A percentile compares a stretch with the other conserved stretches of the same genome.
These are phyloP conservation scores for Pseudomugil gertrudae DNA, from an alignment of 2,797 vertebrate species.

Conservation along the genomic window DNA sequence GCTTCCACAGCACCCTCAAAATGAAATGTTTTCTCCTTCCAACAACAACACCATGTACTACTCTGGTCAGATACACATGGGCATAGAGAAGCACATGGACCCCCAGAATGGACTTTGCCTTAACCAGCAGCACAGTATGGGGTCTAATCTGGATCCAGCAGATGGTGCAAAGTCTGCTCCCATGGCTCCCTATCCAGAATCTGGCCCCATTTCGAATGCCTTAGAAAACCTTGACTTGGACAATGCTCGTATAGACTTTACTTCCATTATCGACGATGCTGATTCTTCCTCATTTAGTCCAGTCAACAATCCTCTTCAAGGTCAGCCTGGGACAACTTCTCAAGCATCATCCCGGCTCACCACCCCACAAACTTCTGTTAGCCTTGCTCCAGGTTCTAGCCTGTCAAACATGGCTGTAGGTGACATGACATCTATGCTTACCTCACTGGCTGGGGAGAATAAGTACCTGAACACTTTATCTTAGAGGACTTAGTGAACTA, in stretches of 20 bases:
- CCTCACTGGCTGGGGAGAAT: slow-evolving; percentile 94
- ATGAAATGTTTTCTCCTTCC: slow-evolving; percentile 77
- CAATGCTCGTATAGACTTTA: slow-evolving; percentile 96
- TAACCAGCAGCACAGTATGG: slow-evolving; percentile 80
- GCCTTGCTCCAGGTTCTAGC: slow-evolving; percentile 79
- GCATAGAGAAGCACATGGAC: slow-evolving; percentile 81
- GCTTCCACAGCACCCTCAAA: slow-evolving; percentile 73
- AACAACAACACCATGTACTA: slow-evolving; percentile 81
- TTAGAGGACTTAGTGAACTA: slow-evolving; percentile 50
- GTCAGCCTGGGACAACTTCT: slow-evolving; percentile 76
- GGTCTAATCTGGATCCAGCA: slow-evolving; percentile 68
- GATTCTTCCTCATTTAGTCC: slow-evolving; percentile 84
- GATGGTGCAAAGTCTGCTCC: slow-evolving; percentile 79
- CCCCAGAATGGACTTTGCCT: slow-evolving; percentile 82
- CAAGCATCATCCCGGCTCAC: slow-evolving; percentile 85
- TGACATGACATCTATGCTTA: slow-evolving; percentile 96
- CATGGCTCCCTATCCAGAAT: slow-evolving; percentile 81
- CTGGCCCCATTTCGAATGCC: slow-evolving; percentile 88
- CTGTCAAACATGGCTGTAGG: slow-evolving; percentile 96
- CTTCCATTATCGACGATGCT: slow-evolving; percentile 93
- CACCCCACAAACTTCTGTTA: slow-evolving; percentile 83
- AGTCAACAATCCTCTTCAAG: slow-evolving; percentile 73
- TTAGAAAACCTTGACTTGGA: slow-evolving; percentile 96
- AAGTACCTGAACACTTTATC: slow-evolving; percentile 92
- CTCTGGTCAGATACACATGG: slow-evolving; percentile 81